Evolutionary conservation across 2,888 invertebrate genomes (phyloP), one percentile per base, ranked within the genome.

Genomic region (Lasioglossum marginatum): DNA sequence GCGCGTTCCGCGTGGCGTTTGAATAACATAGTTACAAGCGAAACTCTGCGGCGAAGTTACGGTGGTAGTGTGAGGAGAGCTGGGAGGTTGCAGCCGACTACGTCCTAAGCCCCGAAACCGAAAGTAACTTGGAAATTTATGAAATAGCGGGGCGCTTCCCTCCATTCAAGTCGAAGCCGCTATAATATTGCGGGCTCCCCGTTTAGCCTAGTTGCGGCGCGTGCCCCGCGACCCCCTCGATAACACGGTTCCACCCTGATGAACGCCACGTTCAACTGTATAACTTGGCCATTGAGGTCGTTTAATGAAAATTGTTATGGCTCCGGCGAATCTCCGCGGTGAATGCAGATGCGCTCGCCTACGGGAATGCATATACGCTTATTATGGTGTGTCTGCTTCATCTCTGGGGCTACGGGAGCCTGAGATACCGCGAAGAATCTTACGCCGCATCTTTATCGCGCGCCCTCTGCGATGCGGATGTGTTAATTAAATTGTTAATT

Each of bases 101-200:
- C 34, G 34, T 48, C 72, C 34, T 73, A 73, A 43, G 68, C 70
- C 45, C 66, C 63, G 77, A 87, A 83, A 87, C 79, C 60, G 80
- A 82, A 83, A 89, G 85, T 87, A 89, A 89, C 82, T 88, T 86
- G 91, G 34, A 86, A 89, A 88, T 91, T 87, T 86, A 85, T 81
- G 87, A 87, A 88, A 88, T 85, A 79, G 52, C 77, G 77, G 75
- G 63, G 48, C 71, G 85, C 78, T 82, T 60, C 76, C 76, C 76
- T 34, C 77, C 77, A 37, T 82, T 79, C 80, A 6, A 40, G 48
- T 31, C 16, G 68, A 66, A 72, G 31, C 70, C 63, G 68, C 76
- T 10, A 85, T 85, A 81, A 87, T 81, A 81, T 87, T 77, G 68
- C 57, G 40, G 71, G 68, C 76, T 70, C 40, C 60, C 31, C 45